Percentiles rank a stretch among this genome's conserved stretches.
Conservation (phyloP, 2,113 vertebrate species). For the Otus sunia region DNA sequence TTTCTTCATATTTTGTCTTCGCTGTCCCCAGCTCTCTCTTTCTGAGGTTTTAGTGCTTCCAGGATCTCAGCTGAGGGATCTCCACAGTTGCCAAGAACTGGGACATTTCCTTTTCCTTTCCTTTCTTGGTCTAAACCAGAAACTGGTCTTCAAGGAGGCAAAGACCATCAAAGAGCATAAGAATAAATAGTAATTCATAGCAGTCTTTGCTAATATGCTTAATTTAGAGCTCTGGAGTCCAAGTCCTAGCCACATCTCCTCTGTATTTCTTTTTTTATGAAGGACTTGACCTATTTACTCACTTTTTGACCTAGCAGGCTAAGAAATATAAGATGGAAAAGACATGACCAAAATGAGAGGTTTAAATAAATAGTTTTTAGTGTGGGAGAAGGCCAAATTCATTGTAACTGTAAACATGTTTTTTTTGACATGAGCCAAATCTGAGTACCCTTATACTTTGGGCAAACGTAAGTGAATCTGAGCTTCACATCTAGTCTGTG, state of each 20-base stretch:
- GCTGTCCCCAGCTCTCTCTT: background rate
- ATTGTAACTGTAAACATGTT: slow-evolving; percentile 6
- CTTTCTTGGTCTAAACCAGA: slow-evolving; percentile 39
- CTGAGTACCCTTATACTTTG: background rate
- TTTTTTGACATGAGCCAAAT: background rate
- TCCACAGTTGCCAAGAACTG: background rate
- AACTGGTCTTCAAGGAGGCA: slow-evolving; percentile 14
- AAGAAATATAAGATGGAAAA: slow-evolving; percentile 49
- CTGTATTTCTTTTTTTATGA: background rate
- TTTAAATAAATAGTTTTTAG: slow-evolving; percentile 39
- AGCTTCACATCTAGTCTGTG: background rate
- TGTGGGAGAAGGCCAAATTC: slow-evolving; percentile 25
- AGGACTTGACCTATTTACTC: slow-evolving; percentile 47
- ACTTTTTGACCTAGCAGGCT: slow-evolving; percentile 44
- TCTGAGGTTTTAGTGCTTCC: slow-evolving; percentile 29
- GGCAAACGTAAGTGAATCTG: background rate
- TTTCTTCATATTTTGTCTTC: background rate
- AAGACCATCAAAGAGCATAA: slow-evolving; percentile 27
- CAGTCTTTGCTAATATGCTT: slow-evolving; percentile 17
- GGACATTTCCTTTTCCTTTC: slow-evolving; percentile 19
- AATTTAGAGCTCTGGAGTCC: slow-evolving; percentile 36
- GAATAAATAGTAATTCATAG: slow-evolving; percentile 37
- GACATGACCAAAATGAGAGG: slow-evolving; percentile 53
- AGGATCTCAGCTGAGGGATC: slow-evolving; percentile 3
- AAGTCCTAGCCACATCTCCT: background rate